A percentile compares a stretch with the other conserved stretches of the same genome.
Evolutionary conservation across 1,140 invertebrate species (phyloP).

Genomic region (Zaprionus kolodkinae): DNA sequence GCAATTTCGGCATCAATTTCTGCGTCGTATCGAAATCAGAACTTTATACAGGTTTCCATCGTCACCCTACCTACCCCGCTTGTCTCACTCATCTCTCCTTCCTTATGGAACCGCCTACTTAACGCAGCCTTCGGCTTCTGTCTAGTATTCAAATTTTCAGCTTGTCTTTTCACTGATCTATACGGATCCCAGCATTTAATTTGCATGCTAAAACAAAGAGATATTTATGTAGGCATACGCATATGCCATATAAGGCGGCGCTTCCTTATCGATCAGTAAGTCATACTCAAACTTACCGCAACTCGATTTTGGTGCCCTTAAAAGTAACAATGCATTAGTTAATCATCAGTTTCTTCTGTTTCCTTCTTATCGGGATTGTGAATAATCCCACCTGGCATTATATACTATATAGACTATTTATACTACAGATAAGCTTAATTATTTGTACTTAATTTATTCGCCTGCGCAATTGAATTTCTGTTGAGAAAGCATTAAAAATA

Average conservation of each 20-base stretch:
- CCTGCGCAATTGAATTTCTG: slow-evolving; percentile 50
- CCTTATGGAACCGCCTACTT: not conserved
- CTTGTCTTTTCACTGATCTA: slow-evolving; percentile 20
- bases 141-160: slow-evolving; percentile 27
- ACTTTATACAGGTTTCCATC: slow-evolving; percentile 6
- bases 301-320: not conserved
- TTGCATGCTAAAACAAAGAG: slow-evolving; percentile 38
- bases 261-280: slow-evolving; percentile 35
- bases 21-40: slow-evolving; percentile 17
- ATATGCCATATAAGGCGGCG: not conserved
- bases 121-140: not conserved
- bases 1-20: slow-evolving; percentile 24
- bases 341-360: not conserved
- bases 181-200: slow-evolving; percentile 48
- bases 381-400: slow-evolving; percentile 20
- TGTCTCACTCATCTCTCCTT: not conserved
- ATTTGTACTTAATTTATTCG: slow-evolving; percentile 33
- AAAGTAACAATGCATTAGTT: not conserved
- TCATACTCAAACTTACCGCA: slow-evolving; percentile 17
- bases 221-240: slow-evolving; percentile 8
- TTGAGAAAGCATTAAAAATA: slow-evolving; percentile 21
- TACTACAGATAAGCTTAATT: slow-evolving; percentile 28
- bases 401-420: slow-evolving; percentile 7
- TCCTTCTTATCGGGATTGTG: not conserved
- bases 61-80: not conserved